Percentiles rank a stretch among this genome's conserved stretches.
Evolutionary conservation across 2,113 vertebrate genomes (phyloP).

Genomic region (Zosterops lateralis): DNA sequence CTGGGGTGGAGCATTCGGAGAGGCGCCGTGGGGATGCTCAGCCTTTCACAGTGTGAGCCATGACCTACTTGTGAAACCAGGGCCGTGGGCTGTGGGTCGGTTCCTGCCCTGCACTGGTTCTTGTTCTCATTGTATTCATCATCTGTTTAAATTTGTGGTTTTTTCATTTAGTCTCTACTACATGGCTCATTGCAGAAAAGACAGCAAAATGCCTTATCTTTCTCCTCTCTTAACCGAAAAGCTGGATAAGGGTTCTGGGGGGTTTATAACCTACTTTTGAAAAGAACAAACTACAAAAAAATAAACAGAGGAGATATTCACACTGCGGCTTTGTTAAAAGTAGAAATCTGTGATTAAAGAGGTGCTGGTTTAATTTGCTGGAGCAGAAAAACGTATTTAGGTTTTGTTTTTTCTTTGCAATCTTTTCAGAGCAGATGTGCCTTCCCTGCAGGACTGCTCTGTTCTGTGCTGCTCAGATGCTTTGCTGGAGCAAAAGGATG

Average conservation of each 20-base stretch:
- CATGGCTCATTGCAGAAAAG: not conserved
- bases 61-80: not conserved
- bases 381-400: not conserved
- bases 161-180: not conserved
- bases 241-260: not conserved
- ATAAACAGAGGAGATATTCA: not conserved
- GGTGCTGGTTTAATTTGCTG: not conserved
- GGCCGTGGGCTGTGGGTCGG: rapidly evolving
- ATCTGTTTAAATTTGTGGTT: not conserved
- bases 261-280: not conserved
- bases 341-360: not conserved
- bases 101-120: rapidly evolving
- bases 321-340: not conserved
- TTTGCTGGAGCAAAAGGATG: not conserved
- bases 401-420: not conserved
- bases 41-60: rapidly evolving
- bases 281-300: not conserved
- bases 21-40: not conserved
- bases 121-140: not conserved
- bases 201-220: not conserved
- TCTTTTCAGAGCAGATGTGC: not conserved
- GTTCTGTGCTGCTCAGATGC: not conserved
- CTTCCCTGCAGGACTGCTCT: not conserved
- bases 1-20: rapidly evolving
- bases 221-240: not conserved